Conservation (phyloP, 2,797 vertebrate genomes). For the Hapalemur alaotrensis region DNA sequence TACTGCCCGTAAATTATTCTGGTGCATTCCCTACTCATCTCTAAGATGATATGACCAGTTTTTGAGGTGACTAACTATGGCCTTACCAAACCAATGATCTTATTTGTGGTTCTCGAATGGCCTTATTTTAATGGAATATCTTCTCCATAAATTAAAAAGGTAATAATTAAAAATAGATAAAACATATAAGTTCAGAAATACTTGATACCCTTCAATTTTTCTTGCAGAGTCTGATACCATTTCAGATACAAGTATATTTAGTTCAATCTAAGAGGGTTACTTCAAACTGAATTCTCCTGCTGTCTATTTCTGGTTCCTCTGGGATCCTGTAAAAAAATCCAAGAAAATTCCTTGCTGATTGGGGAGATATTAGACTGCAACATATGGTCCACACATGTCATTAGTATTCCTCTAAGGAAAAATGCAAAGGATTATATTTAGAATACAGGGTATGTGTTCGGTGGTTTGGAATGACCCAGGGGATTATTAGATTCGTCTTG, state of each 20-base stretch:
- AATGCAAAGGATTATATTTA: constrained; percentile 72
- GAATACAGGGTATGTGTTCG: constrained; percentile 60
- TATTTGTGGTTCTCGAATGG: constrained; percentile 10
- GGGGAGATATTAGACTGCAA: constrained; percentile 67
- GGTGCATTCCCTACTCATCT: not conserved
- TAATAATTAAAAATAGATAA: constrained; percentile 74
- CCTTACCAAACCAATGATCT: not conserved
- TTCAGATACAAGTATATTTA: constrained; percentile 14
- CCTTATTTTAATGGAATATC: constrained; percentile 1
- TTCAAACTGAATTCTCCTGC: constrained; percentile 52
- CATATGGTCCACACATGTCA: constrained; percentile 76
- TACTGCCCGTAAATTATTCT: not conserved
- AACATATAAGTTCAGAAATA: constrained; percentile 56
- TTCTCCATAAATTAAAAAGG: constrained; percentile 60
- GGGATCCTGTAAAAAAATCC: constrained; percentile 64
- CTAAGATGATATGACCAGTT: not conserved
- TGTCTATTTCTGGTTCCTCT: constrained; percentile 60
- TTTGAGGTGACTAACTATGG: not conserved
- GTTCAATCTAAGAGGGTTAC: constrained; percentile 32
- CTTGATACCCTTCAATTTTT: not conserved
- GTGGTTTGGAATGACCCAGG: constrained; percentile 64
- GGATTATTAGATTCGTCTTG: constrained; percentile 71
- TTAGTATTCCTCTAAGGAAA: constrained; percentile 67
- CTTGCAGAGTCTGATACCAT: constrained; percentile 9
- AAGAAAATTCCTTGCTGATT: constrained; percentile 74